Conservation (phyloP, 2,113 vertebrate species). For the Caretta caretta region DNA sequence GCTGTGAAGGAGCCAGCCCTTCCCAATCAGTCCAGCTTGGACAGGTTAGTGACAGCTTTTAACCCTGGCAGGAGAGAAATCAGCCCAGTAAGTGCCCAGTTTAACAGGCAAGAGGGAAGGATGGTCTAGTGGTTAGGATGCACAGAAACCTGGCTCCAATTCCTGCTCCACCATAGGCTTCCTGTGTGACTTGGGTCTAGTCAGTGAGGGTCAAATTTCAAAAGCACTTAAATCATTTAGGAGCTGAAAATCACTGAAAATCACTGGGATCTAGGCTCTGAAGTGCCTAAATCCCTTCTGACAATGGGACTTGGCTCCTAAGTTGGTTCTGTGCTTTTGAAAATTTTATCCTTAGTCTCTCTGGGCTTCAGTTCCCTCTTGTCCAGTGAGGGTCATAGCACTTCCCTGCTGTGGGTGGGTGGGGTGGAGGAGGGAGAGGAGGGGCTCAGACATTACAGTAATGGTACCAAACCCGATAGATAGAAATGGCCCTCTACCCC, state of each 20-base stretch:
- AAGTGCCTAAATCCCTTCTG: not conserved
- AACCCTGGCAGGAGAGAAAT: rapidly evolving
- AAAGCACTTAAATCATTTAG: not conserved
- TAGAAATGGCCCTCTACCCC: not conserved
- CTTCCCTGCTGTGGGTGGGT: not conserved
- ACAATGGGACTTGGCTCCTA: not conserved
- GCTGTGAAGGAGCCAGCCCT: not conserved
- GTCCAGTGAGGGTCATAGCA: not conserved
- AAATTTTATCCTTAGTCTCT: not conserved
- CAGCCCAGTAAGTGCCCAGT: rapidly evolving
- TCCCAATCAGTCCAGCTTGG: not conserved
- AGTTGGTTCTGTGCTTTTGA: not conserved
- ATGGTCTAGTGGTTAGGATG: not conserved
- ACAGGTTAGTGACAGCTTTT: not conserved
- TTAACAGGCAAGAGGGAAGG: rapidly evolving
- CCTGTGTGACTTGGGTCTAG: not conserved
- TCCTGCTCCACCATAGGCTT: not conserved
- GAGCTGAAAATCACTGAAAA: not conserved
- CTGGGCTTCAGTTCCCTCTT: not conserved
- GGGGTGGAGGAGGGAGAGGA: too few relatives aligned
- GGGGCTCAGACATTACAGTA: not conserved
- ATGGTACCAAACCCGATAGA: not conserved
- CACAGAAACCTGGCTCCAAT: too few relatives aligned
- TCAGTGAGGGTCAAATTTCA: not conserved
- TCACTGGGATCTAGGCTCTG: not conserved